phyloP scores from a whole-genome alignment of 1,140 invertebrate species.

The Sycophila sp. region DNA sequence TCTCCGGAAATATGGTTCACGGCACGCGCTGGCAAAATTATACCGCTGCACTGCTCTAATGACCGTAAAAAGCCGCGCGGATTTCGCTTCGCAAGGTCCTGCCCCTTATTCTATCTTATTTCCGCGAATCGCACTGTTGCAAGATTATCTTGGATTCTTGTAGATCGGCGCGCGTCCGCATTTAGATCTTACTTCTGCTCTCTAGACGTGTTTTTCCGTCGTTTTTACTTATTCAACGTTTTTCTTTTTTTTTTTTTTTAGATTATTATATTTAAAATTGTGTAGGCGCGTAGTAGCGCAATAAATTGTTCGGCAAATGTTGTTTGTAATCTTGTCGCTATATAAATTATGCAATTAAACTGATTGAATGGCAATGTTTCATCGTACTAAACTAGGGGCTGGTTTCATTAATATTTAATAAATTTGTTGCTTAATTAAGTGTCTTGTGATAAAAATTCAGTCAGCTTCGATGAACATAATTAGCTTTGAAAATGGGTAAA shows the following conservation, averaged over 20 bases:
- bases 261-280: too few species aligned
- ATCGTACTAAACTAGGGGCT: too few species aligned
- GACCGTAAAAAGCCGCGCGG: not conserved
- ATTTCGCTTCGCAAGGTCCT: not conserved
- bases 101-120: too few species aligned
- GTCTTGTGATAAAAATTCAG: not conserved
- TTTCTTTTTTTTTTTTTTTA: not conserved
- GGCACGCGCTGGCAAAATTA: not conserved
- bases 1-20: not conserved
- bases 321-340: too few species aligned
- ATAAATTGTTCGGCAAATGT: too few species aligned
- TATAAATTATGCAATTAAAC: too few species aligned
- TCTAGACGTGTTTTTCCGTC: not conserved
- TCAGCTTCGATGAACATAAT: not conserved
- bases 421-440: not conserved
- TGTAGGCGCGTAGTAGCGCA: too few species aligned
- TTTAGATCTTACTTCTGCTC: not conserved
- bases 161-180: not conserved
- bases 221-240: not conserved
- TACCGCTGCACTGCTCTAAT: not conserved
- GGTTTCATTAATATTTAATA: too few species aligned
- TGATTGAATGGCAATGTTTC: too few species aligned
- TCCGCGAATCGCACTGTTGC: too few species aligned
- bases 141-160: too few species aligned
- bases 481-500: not conserved